Base-by-base conservation (phyloP, 1,140 invertebrate genomes). In the Agraylea sexmaculata region DNA sequence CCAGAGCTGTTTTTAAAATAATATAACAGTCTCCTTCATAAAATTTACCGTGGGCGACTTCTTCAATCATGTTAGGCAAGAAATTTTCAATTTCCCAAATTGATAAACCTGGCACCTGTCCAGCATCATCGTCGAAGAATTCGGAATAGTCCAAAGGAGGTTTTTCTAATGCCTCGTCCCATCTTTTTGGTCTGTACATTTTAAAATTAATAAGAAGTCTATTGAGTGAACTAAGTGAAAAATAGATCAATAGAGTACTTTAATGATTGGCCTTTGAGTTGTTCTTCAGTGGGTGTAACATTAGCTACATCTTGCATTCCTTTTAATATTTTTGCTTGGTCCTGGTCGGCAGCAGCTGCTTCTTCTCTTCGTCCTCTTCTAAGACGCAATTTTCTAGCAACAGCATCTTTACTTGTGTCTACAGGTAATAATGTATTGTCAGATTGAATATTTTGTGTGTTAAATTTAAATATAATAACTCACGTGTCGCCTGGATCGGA, bases 21-120 rank as follows among this genome's bases (percentile, higher is more conserved):
- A 99, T 97, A 57, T 99, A 99, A 64, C 94, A 99, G 63, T 99
- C 96, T 11, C 88, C 95, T 68, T 98, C 92, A 58, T 97, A 99
- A 64, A 99, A 99, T 64, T 97, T 96, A 5, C 96, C 95, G 66
- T 95, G 83, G 1, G 87, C 78, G 8, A 83, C 85, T 73, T 88
- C 78, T 42, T 88, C 84, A 41, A 97, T 82, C 53, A 83, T 80
- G 59, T 93, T 95, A 0, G 95, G 95, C 42, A 98, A 68, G 60
- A 99, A 99, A 60, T 99, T 99, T 64, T 99, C 94, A 43, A 99
- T 99, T 70, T 97, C 93, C 91, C 93, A 98, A 43, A 93, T 80
- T 2, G 82, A 81, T 13, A 96, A 53, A 15, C 88, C 89, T 0
- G 82, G 80, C 29, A 83, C 73, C 56, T 94, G 88, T 4, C 94